Base-by-base conservation (phyloP, 2,797 vertebrate species). In the Acipenser oxyrinchus region DNA sequence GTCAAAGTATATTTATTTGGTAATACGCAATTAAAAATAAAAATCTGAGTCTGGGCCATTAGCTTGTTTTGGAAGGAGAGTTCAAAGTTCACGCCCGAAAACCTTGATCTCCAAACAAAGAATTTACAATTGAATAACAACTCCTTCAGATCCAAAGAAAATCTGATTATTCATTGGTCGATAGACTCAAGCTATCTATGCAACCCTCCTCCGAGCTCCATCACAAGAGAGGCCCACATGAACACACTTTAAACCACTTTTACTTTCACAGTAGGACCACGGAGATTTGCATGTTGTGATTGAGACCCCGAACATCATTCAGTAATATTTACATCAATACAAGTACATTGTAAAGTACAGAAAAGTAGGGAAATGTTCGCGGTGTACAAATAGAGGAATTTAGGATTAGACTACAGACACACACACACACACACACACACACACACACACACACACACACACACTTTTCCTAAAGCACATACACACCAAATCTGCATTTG, bases 1-100 rank as follows among this genome's bases (percentile, higher is more conserved):
- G 49, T 62, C 10, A 60, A 37, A 49, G 58, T 67, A 8, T 61
- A 61, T 65, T 60, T 61, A 10, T 10, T 55, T 7, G 10, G 57
- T 52, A 55, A 52, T 37, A 58, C 37, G 48, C 49, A 73, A 68
- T 60, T 52, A 8, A 11, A 58, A 66, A 64, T 62, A 50, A 63
- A 66, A 62, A 70, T 64, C 63, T 72, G 51, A 13, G 18, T 62
- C 13, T 62, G 63, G n/a, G 64, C 59, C 67, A 66, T 72, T 66
- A 48, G 51, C 51, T 67, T 75, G 69, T 74, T 65, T 71, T 68
- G 51, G 63, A 51, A n/a, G 60, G 12, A 49, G 72, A 74, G 76
- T 81, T 77, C 76, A 74, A 80, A 78, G 73, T 78, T 74, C 66
- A 81, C 71, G 62, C 69, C 73, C 68, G 48, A 10, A 58, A 64